These are phyloP conservation scores for Dendrolimus houi DNA, from an alignment of 2,888 invertebrate genomes.

Conservation along the genomic window DNA sequence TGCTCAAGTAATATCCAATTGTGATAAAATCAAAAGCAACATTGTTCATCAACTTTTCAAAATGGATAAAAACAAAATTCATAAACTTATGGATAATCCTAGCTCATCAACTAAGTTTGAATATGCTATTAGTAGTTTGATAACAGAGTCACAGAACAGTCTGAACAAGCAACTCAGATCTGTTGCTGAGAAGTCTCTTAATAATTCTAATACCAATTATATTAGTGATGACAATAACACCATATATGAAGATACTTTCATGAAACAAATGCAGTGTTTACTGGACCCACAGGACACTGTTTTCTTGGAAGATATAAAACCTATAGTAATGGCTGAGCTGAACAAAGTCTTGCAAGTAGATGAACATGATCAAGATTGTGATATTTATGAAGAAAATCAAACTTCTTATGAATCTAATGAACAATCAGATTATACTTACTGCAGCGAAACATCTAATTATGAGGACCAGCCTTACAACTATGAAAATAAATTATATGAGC, in stretches of 20 bases:
- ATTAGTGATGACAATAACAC: constrained; percentile 78
- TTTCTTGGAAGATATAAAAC: constrained; percentile 74
- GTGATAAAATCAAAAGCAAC: constrained; percentile 64
- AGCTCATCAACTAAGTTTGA: constrained; percentile 70
- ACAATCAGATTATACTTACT: constrained; percentile 19
- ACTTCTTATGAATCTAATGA: constrained; percentile 15
- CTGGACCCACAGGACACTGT: constrained; percentile 76
- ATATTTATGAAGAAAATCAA: constrained; percentile 20
- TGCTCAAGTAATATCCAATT: constrained; percentile 40
- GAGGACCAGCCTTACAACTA: constrained; percentile 19
- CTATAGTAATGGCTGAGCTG: constrained; percentile 76
- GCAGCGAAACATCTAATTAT: constrained; percentile 18
- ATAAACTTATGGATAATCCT: constrained; percentile 66
- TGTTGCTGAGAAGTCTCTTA: constrained; percentile 64
- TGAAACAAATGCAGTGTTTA: constrained; percentile 81
- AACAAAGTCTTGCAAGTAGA: constrained; percentile 71
- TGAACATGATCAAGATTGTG: constrained; percentile 41
- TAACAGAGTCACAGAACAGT: constrained; percentile 68
- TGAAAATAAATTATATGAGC: constrained; percentile 5
- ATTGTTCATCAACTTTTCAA: constrained; percentile 68
- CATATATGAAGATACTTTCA: constrained; percentile 84
- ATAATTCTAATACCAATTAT: constrained; percentile 57
- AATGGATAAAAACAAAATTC: constrained; percentile 68
- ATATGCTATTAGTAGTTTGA: constrained; percentile 65
- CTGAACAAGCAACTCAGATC: constrained; percentile 60